Percentiles rank a stretch among this genome's conserved stretches.
phyloP scores from a whole-genome alignment of 2,113 vertebrate species.

The Pseudorhombus dupliciocellatus region DNA sequence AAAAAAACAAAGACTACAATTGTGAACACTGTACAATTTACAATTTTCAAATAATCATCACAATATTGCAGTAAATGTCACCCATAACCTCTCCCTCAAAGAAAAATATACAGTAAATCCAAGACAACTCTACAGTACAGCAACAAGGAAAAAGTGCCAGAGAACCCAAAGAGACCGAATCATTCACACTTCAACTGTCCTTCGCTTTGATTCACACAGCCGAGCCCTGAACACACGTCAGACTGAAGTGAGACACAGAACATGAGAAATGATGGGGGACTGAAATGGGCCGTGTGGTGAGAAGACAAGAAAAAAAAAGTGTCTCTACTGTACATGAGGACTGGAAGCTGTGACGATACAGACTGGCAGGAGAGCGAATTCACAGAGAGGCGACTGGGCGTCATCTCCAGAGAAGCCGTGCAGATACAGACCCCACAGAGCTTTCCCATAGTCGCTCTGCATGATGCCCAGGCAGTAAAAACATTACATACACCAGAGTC shows the following conservation, averaged over 20 bases:
- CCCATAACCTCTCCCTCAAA: constrained; percentile 66
- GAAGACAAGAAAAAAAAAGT: constrained; percentile 22
- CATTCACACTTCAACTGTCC: constrained; percentile 50
- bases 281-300: constrained; percentile 51
- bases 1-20: constrained; percentile 63
- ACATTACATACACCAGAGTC: constrained; percentile 58
- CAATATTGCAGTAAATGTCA: constrained; percentile 81
- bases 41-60: constrained; percentile 78
- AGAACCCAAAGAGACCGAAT: constrained; percentile 72
- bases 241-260: constrained; percentile 24
- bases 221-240: constrained; percentile 49
- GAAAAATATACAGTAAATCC: constrained; percentile 74
- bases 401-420: constrained; percentile 70
- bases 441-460: constrained; percentile 43
- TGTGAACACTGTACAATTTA: constrained; percentile 80
- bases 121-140: constrained; percentile 79
- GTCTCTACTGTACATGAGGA: constrained; percentile 43
- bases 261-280: constrained; percentile 29
- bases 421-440: constrained; percentile 64
- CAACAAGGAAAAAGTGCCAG: constrained; percentile 77
- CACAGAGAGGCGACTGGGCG: constrained; percentile 19
- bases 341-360: constrained; percentile 52
- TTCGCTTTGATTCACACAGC: constrained; percentile 57
- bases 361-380: constrained; percentile 36
- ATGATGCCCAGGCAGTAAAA: constrained; percentile 32